phyloP scores from a whole-genome alignment of 2,797 vertebrate genomes.

The Rousettus madagascariensis region DNA sequence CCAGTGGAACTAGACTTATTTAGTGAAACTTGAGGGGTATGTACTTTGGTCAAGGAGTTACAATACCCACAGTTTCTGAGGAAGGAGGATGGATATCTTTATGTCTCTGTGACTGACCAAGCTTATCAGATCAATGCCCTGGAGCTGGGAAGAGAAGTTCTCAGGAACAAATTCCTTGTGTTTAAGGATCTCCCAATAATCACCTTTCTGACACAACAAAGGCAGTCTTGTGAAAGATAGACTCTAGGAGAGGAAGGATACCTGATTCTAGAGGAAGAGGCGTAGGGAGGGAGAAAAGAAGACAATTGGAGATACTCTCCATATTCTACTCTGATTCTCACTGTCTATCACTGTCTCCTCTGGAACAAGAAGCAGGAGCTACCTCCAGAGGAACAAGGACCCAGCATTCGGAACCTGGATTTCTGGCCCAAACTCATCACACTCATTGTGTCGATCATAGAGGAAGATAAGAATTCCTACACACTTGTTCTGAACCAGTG shows the following conservation, averaged over 20 bases:
- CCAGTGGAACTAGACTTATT: background rate
- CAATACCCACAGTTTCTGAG: background rate
- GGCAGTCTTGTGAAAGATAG: slow-evolving; percentile 6
- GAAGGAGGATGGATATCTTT: background rate
- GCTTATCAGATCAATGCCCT: background rate
- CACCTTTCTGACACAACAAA: background rate
- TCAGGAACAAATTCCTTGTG: background rate
- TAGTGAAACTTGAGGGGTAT: background rate
- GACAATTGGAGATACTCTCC: background rate
- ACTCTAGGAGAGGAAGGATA: background rate
- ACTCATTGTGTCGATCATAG: slow-evolving; percentile 97
- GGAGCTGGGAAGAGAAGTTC: background rate
- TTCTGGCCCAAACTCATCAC: slow-evolving; percentile 99
- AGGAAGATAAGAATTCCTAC: slow-evolving; percentile 98
- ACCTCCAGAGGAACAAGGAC: slow-evolving; percentile 95
- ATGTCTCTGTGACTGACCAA: background rate
- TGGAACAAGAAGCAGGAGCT: slow-evolving; percentile 92
- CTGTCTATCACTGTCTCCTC: slow-evolving; percentile 23
- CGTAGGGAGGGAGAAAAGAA: background rate
- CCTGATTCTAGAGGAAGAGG: background rate
- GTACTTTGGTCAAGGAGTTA: background rate
- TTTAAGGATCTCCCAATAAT: background rate
- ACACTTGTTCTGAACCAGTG: slow-evolving; percentile 97
- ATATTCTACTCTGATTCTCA: background rate
- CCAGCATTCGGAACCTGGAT: slow-evolving; percentile 96